A percentile compares a stretch with the other conserved stretches of the same genome.
phyloP scores from a whole-genome alignment of 2,113 vertebrate species.

The Myocastor coypus region DNA sequence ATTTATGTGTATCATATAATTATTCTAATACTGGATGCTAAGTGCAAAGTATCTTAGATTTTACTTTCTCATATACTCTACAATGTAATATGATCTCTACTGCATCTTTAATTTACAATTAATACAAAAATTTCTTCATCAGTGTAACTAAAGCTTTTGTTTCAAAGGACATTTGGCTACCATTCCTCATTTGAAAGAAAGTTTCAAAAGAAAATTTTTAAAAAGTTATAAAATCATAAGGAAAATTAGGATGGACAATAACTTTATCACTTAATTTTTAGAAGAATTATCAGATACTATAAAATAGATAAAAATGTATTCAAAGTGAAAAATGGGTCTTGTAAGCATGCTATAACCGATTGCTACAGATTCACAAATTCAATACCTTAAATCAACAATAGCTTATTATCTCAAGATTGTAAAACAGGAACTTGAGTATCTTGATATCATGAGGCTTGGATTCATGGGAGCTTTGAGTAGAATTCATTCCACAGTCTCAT shows the following conservation, averaged over 20 bases:
- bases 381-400: neutral
- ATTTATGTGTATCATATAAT: neutral
- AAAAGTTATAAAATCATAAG: neutral
- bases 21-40: neutral
- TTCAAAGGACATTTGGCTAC: neutral
- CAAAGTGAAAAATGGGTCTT: neutral
- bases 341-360: neutral
- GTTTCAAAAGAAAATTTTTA: neutral
- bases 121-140: neutral
- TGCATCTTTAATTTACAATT: neutral
- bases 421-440: neutral
- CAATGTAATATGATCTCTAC: neutral
- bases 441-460: neutral
- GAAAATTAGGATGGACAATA: neutral
- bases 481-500: neutral
- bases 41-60: neutral
- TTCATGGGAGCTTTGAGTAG: neutral
- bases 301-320: neutral
- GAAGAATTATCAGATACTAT: neutral
- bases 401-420: neutral
- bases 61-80: constrained; percentile 26
- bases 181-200: neutral
- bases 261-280: neutral
- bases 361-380: neutral
- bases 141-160: neutral